These are phyloP conservation scores for Caenorhabditis japonica DNA, from an alignment of 2,888 invertebrate genomes.

Conservation along the genomic window DNA sequence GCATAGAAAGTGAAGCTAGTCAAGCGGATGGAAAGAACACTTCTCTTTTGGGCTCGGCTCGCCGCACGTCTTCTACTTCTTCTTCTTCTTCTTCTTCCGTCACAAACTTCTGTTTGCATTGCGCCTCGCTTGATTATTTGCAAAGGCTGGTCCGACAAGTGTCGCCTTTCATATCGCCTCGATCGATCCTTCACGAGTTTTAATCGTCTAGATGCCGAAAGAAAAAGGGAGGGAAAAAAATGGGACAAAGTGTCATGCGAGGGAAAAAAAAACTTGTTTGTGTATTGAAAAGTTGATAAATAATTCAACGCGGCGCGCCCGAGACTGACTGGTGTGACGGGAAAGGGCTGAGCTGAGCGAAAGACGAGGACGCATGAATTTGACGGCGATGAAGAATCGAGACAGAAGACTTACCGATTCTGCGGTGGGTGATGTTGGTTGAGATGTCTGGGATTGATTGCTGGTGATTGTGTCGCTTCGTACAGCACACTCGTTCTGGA, in stretches of 20 bases:
- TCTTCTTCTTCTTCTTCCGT: constrained; percentile 5
- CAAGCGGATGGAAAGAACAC: constrained; percentile 44
- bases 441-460: constrained; percentile 33
- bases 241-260: constrained; percentile 2
- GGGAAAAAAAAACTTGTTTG: constrained; percentile 35
- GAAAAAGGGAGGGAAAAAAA: not conserved
- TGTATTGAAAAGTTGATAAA: constrained; percentile 46
- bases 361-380: constrained; percentile 22
- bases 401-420: constrained; percentile 33
- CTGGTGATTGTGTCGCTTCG: constrained; percentile 49
- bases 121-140: constrained; percentile 43
- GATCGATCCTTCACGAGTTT: constrained; percentile 20
- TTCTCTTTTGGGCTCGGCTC: not conserved
- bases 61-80: no score
- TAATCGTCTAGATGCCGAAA: constrained; percentile 10
- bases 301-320: constrained; percentile 45
- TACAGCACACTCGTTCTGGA: constrained; percentile 59
- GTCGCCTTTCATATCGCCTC: constrained; percentile 35
- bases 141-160: constrained; percentile 28
- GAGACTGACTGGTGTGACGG: constrained; percentile 18
- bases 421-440: constrained; percentile 23
- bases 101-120: constrained; percentile 27
- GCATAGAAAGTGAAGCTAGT: constrained; percentile 37
- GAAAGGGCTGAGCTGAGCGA: not conserved
- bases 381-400: constrained; percentile 28